Conservation (phyloP, 2,113 vertebrate genomes). For the Pseudonaja textilis region DNA sequence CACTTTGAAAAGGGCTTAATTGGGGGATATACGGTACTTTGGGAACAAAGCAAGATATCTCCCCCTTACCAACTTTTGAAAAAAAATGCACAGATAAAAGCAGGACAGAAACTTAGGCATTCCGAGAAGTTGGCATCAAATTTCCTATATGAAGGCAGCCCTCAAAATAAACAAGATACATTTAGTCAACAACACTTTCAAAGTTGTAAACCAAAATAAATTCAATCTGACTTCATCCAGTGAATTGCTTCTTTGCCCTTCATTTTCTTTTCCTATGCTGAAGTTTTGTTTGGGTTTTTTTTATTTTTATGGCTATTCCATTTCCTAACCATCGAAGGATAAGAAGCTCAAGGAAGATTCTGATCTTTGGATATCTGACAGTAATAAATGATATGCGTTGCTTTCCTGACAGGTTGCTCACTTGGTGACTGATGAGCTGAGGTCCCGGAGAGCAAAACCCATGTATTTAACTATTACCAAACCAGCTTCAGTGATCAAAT, state of each 20-base stretch:
- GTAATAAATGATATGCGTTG: constrained; percentile 67
- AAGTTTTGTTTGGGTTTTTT: neutral
- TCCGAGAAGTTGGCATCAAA: neutral
- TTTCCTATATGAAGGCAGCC: neutral
- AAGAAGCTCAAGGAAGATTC: constrained; percentile 53
- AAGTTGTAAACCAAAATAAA: neutral
- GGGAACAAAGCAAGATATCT: neutral
- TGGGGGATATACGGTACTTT: neutral
- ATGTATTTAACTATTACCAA: constrained; percentile 69
- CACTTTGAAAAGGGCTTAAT: neutral
- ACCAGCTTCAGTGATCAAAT: constrained; percentile 63
- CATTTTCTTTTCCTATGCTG: neutral
- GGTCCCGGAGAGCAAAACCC: constrained; percentile 61
- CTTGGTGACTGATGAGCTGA: constrained; percentile 70
- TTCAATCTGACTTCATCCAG: neutral
- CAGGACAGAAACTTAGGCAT: neutral
- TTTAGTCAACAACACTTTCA: neutral
- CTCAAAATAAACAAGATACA: neutral
- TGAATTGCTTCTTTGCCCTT: accelerated
- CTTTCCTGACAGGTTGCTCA: constrained; percentile 64
- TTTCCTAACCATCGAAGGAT: constrained; percentile 42
- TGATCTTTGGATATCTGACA: constrained; percentile 65
- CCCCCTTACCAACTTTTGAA: neutral
- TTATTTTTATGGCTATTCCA: constrained; percentile 2
- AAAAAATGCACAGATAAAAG: neutral